phyloP scores from a whole-genome alignment of 53 echinoderm and acorn worm genomes.

The Apostichopus leukothele region DNA sequence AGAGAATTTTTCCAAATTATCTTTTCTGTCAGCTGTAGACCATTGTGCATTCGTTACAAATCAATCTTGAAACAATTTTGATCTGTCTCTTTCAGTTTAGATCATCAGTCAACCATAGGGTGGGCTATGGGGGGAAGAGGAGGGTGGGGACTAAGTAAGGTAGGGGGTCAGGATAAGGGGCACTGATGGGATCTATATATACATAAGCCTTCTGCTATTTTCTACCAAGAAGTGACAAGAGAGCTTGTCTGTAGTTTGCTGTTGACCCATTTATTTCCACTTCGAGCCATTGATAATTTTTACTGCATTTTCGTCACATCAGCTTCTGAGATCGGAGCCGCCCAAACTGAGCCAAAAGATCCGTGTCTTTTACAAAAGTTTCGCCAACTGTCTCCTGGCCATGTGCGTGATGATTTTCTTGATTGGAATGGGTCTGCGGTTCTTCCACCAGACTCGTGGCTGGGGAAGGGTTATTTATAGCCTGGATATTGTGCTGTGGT shows the following conservation, averaged over 20 bases:
- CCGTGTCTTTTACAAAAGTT: constrained; percentile 80
- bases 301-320: neutral
- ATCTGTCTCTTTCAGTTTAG: too few species aligned
- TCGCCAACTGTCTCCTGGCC: constrained; percentile 76
- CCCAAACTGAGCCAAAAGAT: constrained; percentile 71
- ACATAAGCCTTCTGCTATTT: too few species aligned
- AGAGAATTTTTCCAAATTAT: too few species aligned
- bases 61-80: too few species aligned
- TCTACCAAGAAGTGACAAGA: too few species aligned
- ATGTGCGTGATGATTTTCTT: constrained; percentile 81
- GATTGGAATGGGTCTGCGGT: constrained; percentile 72
- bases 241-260: neutral
- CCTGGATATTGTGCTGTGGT: constrained; percentile 82
- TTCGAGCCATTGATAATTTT: neutral
- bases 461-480: constrained; percentile 86
- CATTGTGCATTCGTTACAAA: too few species aligned
- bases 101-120: too few species aligned
- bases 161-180: too few species aligned
- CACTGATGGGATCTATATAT: too few species aligned
- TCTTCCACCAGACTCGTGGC: constrained; percentile 60
- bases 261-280: neutral
- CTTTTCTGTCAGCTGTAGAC: too few species aligned
- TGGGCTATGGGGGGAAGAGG: too few species aligned
- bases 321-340: constrained; percentile 85
- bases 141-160: too few species aligned